phyloP scores from a whole-genome alignment of 2,113 vertebrate species.

The Chaenocephalus aceratus region DNA sequence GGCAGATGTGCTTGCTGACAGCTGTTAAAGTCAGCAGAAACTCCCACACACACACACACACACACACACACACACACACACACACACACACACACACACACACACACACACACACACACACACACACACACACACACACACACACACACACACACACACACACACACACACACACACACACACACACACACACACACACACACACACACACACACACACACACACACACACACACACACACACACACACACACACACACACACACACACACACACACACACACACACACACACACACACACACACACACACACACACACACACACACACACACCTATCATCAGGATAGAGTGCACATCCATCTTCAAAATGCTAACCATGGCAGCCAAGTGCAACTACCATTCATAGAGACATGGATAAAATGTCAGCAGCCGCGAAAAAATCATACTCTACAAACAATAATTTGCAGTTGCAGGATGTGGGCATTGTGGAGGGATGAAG shows the following conservation, averaged over 20 bases:
- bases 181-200: constrained; percentile 10
- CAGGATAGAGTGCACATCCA: constrained; percentile 75
- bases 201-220: constrained; percentile 27
- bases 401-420: constrained; percentile 57
- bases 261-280: constrained; percentile 20
- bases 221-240: background rate
- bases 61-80: constrained; percentile 34
- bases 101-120: constrained; percentile 26
- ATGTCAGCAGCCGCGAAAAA: constrained; percentile 43
- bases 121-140: constrained; percentile 24
- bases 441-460: constrained; percentile 36
- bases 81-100: constrained; percentile 28
- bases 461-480: constrained; percentile 19
- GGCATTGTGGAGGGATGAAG: constrained; percentile 16
- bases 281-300: constrained; percentile 29
- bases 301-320: constrained; percentile 35
- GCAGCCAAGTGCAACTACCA: constrained; percentile 43
- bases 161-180: constrained; percentile 11
- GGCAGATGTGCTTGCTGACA: constrained; percentile 60
- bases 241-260: constrained; percentile 29
- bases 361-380: constrained; percentile 57
- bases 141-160: constrained; percentile 31
- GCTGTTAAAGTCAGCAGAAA: constrained; percentile 35
- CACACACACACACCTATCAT: constrained; percentile 62
- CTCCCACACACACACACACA: background rate